These are phyloP conservation scores for Phragmatobia fuliginosa DNA, from an alignment of 2,888 invertebrate genomes.

Conservation along the genomic window DNA sequence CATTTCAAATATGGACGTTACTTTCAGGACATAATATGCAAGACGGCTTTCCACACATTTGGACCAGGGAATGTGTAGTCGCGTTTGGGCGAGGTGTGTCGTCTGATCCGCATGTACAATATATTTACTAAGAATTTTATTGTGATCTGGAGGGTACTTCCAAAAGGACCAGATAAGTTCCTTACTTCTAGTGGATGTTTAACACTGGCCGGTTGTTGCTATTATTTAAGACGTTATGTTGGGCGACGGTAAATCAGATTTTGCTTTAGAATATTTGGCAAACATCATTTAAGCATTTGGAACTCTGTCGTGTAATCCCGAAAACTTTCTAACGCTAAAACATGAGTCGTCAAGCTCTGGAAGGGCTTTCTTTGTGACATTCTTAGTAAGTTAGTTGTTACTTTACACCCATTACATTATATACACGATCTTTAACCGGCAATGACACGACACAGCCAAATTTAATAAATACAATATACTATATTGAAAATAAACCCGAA, in stretches of 20 bases:
- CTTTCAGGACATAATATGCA: conserved; percentile 81
- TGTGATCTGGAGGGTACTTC: conserved; percentile 81
- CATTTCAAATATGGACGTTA: conserved; percentile 85
- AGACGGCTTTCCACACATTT: conserved; percentile 77
- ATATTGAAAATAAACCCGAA: conserved; percentile 62
- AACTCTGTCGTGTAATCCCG: conserved; percentile 58
- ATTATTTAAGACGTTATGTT: conserved; percentile 70
- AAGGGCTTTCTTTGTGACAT: conserved; percentile 70
- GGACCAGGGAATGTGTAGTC: conserved; percentile 57
- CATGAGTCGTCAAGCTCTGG: conserved; percentile 55
- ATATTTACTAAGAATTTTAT: conserved; percentile 78
- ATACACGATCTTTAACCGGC: conserved; percentile 62
- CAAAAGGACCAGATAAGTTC: conserved; percentile 78
- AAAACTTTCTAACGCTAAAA: conserved; percentile 56
- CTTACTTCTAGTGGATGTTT: conserved; percentile 84
- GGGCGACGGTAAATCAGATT: conserved; percentile 71
- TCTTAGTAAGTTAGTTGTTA: conserved; percentile 63
- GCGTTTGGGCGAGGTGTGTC: conserved; percentile 27
- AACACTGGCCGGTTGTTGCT: conserved; percentile 82
- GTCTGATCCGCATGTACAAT: conserved; percentile 72
- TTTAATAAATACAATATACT: conserved; percentile 53
- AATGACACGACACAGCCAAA: conserved; percentile 62
- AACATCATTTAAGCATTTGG: conserved; percentile 58
- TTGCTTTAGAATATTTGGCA: conserved; percentile 67
- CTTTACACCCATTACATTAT: conserved; percentile 63